Base-by-base conservation (phyloP, 2,888 invertebrate species). In the Machimus atricapillus region DNA sequence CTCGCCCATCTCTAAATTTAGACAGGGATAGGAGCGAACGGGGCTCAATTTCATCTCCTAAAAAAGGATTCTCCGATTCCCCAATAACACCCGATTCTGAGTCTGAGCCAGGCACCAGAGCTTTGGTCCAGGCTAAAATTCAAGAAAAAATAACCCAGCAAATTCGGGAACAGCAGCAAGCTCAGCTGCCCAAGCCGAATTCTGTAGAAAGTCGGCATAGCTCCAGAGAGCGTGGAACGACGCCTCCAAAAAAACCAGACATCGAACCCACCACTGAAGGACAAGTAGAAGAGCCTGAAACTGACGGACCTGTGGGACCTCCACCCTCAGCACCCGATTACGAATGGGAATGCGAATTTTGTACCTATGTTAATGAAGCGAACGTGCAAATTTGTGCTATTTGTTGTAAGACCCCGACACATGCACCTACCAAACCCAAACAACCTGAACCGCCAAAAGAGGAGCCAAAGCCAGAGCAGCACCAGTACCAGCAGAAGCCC, bases 261-360 rank as follows among this genome's bases (percentile, higher is more conserved):
- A 27, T 46, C 16, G 27, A 46, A 34, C 34, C 9, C 27, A 43
- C 23, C 34, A 27, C 40, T 31, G 43, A 78, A 27, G 43, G 19
- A 1, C 46, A 74, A 19, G 74, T 19, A 27, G 66, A 66, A 8
- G 87, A 87, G 6, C 58, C 81, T 5, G 85, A 82, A 2, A 90
- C 90, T 34, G 89, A 89, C 0, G 81, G 89, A 37, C 88, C 89
- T 12, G 88, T 92, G 12, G 92, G 92, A 2, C 93, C 92, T 85
- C 93, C 93, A 16, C 94, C 94, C 0, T 93, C 93, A 1, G 93
- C 94, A 16, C 94, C 95, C 0, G 93, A 92, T 58, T 93, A 94
- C 16, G 93, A 94, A 86, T 98, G 98, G 98, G 95, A 96, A 89
- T 98, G 98, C 91, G 97, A 97, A 90, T 97, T 97, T 90, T 98